Percentiles rank a stretch among this genome's conserved stretches.
These are phyloP conservation scores for Drosophila peninsularis DNA, from an alignment of 2,888 invertebrate genomes.

Conservation along the genomic window DNA sequence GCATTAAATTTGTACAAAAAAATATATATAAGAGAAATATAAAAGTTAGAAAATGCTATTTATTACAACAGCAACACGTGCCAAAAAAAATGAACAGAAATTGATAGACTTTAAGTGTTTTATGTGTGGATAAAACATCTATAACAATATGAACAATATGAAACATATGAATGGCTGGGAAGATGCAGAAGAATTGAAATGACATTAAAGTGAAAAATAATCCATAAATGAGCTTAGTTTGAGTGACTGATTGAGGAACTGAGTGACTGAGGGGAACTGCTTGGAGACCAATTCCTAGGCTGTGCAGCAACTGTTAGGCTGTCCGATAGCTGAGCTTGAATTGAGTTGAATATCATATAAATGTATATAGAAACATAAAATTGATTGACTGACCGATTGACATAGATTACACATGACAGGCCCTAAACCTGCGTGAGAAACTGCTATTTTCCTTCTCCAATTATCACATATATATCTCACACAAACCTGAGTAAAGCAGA, in stretches of 20 bases:
- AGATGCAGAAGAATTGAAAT: background rate
- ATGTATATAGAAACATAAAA: too few relatives aligned
- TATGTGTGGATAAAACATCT: constrained; percentile 13
- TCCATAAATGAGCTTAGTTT: constrained; percentile 1
- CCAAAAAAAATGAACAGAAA: constrained; percentile 73
- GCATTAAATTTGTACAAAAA: constrained; percentile 58
- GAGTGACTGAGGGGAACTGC: background rate
- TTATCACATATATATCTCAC: background rate
- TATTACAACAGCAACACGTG: constrained; percentile 83
- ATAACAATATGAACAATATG: constrained; percentile 2
- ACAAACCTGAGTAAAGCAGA: background rate
- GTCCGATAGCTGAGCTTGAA: too few relatives aligned
- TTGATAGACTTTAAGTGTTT: constrained; percentile 28
- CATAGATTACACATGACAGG: background rate
- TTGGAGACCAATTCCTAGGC: background rate
- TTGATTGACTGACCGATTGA: too few relatives aligned
- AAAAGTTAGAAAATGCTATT: constrained; percentile 74
- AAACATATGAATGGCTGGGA: background rate
- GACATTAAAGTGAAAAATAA: constrained; percentile 3
- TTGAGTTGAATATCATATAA: too few relatives aligned
- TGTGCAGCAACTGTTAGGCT: too few relatives aligned
- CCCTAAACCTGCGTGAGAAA: background rate
- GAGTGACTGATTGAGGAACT: background rate
- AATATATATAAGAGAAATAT: constrained; percentile 11
- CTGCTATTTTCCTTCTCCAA: background rate